Evolutionary conservation across 2,797 vertebrate genomes (phyloP).

Genomic region (Pelobates cultripes): DNA sequence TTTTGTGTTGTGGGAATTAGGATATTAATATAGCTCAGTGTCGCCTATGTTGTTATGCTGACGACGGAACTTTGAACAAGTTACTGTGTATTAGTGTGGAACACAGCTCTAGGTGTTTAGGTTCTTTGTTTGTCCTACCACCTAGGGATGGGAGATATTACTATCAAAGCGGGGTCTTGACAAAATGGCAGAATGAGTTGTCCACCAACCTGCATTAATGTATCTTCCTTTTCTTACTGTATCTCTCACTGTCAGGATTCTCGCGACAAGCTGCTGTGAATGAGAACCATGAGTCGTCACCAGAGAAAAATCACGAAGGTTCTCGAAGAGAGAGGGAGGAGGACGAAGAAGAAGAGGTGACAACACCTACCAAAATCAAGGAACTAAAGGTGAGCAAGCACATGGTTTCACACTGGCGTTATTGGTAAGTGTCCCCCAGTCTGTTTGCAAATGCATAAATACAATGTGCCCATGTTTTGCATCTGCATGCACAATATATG

Average conservation of each 20-base stretch:
- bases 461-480: background rate
- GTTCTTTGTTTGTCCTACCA: too few species aligned
- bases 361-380: slow-evolving; percentile 90
- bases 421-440: background rate
- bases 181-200: too few species aligned
- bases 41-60: too few species aligned
- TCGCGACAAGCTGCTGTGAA: slow-evolving; percentile 89
- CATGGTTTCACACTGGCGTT: background rate
- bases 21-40: too few species aligned
- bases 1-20: too few species aligned
- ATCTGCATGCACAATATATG: background rate
- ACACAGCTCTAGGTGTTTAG: too few species aligned
- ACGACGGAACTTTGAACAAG: too few species aligned
- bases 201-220: too few species aligned
- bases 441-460: background rate
- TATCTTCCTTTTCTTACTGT: too few species aligned
- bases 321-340: slow-evolving; percentile 66
- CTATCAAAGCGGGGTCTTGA: too few species aligned
- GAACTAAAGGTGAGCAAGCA: slow-evolving; percentile 85
- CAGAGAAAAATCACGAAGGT: slow-evolving; percentile 76
- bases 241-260: slow-evolving; percentile 76
- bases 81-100: too few species aligned
- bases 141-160: too few species aligned
- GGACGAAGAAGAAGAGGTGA: slow-evolving; percentile 72
- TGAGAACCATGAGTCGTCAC: slow-evolving; percentile 83